Base-by-base conservation (phyloP, 2,888 invertebrate genomes). In the Polyommatus iphigenia region DNA sequence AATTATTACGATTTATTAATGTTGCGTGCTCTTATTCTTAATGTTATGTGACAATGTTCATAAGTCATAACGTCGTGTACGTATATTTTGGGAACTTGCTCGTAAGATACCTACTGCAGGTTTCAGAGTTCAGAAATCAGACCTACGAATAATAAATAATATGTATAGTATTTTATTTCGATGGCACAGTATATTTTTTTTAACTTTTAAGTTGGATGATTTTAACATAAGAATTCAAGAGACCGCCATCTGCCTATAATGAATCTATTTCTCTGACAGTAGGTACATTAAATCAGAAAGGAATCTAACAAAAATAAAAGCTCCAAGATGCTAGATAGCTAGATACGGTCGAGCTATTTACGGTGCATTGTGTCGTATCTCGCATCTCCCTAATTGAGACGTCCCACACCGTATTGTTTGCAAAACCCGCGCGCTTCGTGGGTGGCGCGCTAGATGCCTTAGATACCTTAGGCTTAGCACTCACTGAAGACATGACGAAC, bases 371-470 rank as follows among this genome's bases (percentile, higher is more conserved):
- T 91, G 86, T 84, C 83, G 89, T 89, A 91, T 90, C 90, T 89
- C 85, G 86, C 79, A 81, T 89, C 85, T 87, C 87, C 85, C 90
- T 93, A 93, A 93, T 93, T 92, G 92, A 93, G 92, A 88, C 92
- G 90, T 93, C 89, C 88, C 90, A 90, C 88, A 89, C 91, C 88
- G 88, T 86, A 91, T 93, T 93, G 92, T 92, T 93, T 91, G 93
- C 92, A 89, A 93, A 92, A 91, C 88, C 89, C 85, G 76, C 89
- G 76, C 86, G 76, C 89, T 76, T 83, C 85, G 88, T 91, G 93
- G 92, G 93, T 91, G 93, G 93, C 72, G 72, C 36, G 72, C 41
- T 72, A 36, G 75, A 50, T 75, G 54, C 75, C 50, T 46, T 75
- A 75, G 46, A 75, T 54, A 54, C 50, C 46, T 75, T 29, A 54